Evolutionary conservation across 2,113 vertebrate genomes (phyloP), one percentile per base, ranked within the genome.

Genomic region (Suricata suricatta): DNA sequence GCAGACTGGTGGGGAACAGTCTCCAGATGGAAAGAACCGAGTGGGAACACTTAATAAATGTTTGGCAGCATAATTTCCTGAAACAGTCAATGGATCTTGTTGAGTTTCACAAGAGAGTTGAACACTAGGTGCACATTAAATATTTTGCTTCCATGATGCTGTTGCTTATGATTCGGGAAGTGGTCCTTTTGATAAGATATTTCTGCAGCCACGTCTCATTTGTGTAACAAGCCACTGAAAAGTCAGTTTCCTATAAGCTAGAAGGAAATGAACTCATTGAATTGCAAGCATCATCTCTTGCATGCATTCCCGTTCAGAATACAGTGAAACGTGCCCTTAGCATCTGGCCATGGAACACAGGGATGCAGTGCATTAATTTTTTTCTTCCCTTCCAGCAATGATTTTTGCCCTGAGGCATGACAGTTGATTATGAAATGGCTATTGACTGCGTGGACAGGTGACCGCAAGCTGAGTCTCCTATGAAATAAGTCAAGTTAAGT

Each of bases 401-500:
- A 96, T 31, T 88, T 98, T 71, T 97, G 84, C 97, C 82, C 96
- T 86, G 77, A 97, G 97, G 85, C 96, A 88, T 50, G 89, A 76
- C 96, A 93, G 93, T 97, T 66, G 90, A 98, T 97, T 98, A 84
- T 50, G 88, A 98, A 90, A 57, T 44, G 82, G 72, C 66, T 90
- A 63, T 60, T 95, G 96, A 97, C 96, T 97, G 16, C 69, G 2
- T 4, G 44, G 2, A 3, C 29, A 90, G 74, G 91, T 77, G 86
- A 47, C 89, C 74, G 88, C 60, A 89, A 87, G 35, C 80, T 35
- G 89, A 90, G 52, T 95, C 84, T 63, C 33, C 52, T 57, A 52
- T 83, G 95, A 98, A 97, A 63, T 95, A 87, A 97, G 96, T 94
- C 87, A 97, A 93, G 96, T 96, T 94, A 97, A 97, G 96, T 0